These are phyloP conservation scores for Fundulus diaphanus DNA, from an alignment of 2,797 vertebrate genomes.

Conservation along the genomic window DNA sequence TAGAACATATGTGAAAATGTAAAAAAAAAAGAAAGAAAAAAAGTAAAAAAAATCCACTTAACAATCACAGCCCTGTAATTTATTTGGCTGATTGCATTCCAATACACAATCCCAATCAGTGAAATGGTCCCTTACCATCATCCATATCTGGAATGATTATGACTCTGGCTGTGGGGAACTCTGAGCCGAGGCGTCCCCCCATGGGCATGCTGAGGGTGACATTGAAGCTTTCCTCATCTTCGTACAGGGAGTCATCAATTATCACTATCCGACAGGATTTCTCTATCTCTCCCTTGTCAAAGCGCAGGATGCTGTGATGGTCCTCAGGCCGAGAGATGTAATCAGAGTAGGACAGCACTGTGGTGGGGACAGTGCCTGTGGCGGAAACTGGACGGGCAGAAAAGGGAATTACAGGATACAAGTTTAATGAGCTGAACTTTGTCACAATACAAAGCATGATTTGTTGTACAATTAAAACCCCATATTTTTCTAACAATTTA, in stretches of 20 bases:
- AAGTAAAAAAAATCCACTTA: slow-evolving; percentile 13
- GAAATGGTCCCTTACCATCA: slow-evolving; percentile 86
- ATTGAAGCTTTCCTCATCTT: slow-evolving; percentile 90
- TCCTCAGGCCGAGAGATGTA: slow-evolving; percentile 95
- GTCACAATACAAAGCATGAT: not conserved
- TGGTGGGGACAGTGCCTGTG: slow-evolving; percentile 89
- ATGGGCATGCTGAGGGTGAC: slow-evolving; percentile 92
- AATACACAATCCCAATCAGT: slow-evolving; percentile 20
- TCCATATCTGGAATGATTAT: slow-evolving; percentile 89
- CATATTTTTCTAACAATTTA: not conserved
- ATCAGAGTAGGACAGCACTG: slow-evolving; percentile 94
- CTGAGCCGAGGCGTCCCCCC: slow-evolving; percentile 88
- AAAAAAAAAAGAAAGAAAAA: slow-evolving; percentile 14
- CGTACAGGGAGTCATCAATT: slow-evolving; percentile 95
- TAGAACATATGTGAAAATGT: slow-evolving; percentile 19
- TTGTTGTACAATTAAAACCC: not conserved
- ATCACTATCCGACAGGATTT: slow-evolving; percentile 88
- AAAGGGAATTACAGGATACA: slow-evolving; percentile 29
- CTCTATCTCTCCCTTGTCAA: slow-evolving; percentile 89
- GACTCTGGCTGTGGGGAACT: slow-evolving; percentile 83
- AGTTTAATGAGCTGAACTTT: slow-evolving; percentile 20
- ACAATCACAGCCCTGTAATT: slow-evolving; percentile 30
- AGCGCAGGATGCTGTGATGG: slow-evolving; percentile 89
- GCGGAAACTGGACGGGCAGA: slow-evolving; percentile 72
- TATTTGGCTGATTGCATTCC: slow-evolving; percentile 22